A percentile compares a stretch with the other conserved stretches of the same genome.
These are phyloP conservation scores for Pseudopodoces humilis DNA, from an alignment of 2,113 vertebrate species.

Conservation along the genomic window DNA sequence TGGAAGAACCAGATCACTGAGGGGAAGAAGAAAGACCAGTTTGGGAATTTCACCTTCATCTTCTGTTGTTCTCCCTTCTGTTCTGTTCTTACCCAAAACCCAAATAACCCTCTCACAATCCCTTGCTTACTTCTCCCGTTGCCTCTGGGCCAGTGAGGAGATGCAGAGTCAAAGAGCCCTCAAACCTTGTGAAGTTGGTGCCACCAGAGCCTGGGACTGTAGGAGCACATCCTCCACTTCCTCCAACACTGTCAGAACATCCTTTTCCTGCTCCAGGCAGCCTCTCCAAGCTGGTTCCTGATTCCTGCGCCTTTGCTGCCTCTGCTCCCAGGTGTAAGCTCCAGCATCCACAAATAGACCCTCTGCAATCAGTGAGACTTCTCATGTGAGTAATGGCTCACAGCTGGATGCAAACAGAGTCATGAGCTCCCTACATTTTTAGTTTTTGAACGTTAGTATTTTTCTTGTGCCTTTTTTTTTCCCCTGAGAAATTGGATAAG, in stretches of 20 bases:
- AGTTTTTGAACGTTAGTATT: not conserved
- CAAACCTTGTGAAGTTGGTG: accelerated
- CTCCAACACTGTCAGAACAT: not conserved
- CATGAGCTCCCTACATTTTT: conserved; percentile 14
- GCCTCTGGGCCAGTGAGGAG: not conserved
- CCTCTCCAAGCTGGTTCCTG: not conserved
- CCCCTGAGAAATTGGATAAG: not conserved
- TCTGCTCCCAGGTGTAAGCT: not conserved
- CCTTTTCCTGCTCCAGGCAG: not conserved
- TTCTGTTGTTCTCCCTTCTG: not conserved
- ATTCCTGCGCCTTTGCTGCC: not conserved
- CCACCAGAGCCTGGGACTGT: not conserved
- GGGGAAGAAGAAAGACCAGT: not conserved
- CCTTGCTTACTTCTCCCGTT: not conserved
- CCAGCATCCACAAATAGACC: conserved; percentile 33
- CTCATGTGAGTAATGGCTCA: conserved; percentile 56
- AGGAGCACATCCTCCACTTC: not conserved
- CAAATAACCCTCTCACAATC: not conserved
- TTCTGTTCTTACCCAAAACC: not conserved
- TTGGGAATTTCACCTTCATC: not conserved
- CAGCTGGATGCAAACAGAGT: conserved; percentile 20
- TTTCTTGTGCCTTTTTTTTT: not conserved
- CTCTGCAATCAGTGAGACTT: conserved; percentile 26
- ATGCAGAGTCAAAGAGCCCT: not conserved
- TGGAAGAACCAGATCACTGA: not conserved